phyloP scores from a whole-genome alignment of 2,888 invertebrate genomes.

The Nesidiocoris tenuis region DNA sequence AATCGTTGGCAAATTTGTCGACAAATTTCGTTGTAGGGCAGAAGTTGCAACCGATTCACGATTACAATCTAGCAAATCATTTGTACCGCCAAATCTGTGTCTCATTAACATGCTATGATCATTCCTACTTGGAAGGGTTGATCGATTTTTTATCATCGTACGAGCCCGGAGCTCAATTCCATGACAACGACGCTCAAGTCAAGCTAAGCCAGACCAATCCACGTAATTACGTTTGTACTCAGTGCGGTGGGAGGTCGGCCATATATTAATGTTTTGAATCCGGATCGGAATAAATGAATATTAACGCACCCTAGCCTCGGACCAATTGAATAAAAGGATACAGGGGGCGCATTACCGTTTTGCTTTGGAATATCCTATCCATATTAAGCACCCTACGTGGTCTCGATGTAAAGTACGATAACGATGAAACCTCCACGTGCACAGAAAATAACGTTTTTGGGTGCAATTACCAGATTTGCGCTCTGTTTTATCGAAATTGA shows the following conservation, averaged over 20 bases:
- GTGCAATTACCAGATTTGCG: too few species aligned
- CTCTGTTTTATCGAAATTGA: too few species aligned
- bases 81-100: too few species aligned
- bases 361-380: conserved; percentile 18
- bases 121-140: neutral
- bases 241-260: neutral
- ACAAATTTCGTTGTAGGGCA: too few species aligned
- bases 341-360: conserved; percentile 30
- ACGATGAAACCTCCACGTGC: neutral
- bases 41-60: too few species aligned
- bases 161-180: neutral
- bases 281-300: conserved; percentile 39
- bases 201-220: neutral
- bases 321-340: conserved; percentile 40
- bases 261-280: conserved; percentile 39
- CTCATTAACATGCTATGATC: neutral
- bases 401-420: conserved; percentile 34
- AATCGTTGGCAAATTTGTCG: too few species aligned
- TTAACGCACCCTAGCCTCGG: conserved; percentile 24
- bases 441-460: neutral
- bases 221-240: neutral
- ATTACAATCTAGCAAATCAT: too few species aligned
- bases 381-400: conserved; percentile 30
- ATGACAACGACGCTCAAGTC: neutral
- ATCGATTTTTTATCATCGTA: neutral